Evolutionary conservation across 2,797 vertebrate genomes (phyloP).

Genomic region (Cetoscarus ocellatus): DNA sequence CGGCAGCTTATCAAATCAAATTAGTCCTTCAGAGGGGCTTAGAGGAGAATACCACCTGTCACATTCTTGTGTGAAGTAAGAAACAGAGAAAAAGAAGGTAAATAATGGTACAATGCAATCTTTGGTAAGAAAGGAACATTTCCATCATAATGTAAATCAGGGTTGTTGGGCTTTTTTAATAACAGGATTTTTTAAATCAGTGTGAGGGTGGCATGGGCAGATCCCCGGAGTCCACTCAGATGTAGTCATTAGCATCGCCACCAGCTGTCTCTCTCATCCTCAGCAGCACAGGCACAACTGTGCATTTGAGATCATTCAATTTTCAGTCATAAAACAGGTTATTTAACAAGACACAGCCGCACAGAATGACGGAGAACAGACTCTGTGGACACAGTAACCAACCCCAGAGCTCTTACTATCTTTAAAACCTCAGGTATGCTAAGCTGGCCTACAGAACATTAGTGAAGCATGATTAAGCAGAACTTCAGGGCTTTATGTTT

Average conservation of each 20-base stretch:
- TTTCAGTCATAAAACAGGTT: constrained; percentile 20
- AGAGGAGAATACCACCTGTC: constrained; percentile 25
- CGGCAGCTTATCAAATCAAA: constrained; percentile 49
- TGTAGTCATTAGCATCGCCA: constrained; percentile 36
- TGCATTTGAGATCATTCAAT: constrained; percentile 22
- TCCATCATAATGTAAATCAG: constrained; percentile 47
- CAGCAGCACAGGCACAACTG: constrained; percentile 3
- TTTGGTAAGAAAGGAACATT: constrained; percentile 16
- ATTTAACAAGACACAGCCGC: constrained; percentile 21
- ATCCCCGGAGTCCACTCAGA: constrained; percentile 41
- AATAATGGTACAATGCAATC: constrained; percentile 9
- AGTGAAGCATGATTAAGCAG: background rate
- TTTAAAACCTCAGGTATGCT: background rate
- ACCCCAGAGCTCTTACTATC: background rate
- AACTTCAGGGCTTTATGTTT: no score
- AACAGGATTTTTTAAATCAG: constrained; percentile 34
- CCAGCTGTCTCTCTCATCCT: constrained; percentile 39
- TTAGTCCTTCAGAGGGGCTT: constrained; percentile 43
- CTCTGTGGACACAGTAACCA: background rate
- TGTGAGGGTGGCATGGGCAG: constrained; percentile 23
- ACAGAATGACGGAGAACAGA: background rate
- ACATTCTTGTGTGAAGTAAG: constrained; percentile 7
- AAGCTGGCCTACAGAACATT: background rate
- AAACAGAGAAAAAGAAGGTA: background rate
- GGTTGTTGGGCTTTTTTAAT: constrained; percentile 27